Conservation (phyloP, 2,113 vertebrate species). For the Corythoichthys haematopterus region DNA sequence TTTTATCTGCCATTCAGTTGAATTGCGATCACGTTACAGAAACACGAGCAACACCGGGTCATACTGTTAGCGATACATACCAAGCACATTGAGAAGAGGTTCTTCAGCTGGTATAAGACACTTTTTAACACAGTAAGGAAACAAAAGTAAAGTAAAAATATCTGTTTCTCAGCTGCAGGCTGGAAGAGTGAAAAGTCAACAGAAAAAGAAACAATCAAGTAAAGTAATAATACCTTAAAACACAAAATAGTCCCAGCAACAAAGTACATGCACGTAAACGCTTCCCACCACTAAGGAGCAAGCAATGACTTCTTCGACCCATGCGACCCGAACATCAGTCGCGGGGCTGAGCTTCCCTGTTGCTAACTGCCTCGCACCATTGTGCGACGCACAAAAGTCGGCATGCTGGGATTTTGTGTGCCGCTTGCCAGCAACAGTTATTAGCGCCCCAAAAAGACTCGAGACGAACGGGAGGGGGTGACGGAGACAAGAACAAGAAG, state of each 20-base stretch:
- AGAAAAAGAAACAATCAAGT: background rate
- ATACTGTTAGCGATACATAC: too few species aligned
- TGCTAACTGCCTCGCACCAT: background rate
- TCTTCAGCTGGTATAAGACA: too few species aligned
- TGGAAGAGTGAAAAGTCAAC: background rate
- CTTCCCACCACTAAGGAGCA: background rate
- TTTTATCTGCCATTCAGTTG: too few species aligned
- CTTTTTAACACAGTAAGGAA: background rate
- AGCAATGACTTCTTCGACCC: background rate
- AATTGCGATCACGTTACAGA: too few species aligned
- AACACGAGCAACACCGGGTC: too few species aligned
- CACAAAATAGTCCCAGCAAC: background rate
- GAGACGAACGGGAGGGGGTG: background rate
- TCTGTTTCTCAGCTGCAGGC: too few species aligned
- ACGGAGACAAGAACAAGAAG: constrained; percentile 6
- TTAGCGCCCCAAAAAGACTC: constrained; percentile 1
- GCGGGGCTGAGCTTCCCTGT: background rate
- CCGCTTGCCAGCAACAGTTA: background rate
- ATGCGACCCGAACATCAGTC: background rate
- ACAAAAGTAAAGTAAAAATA: too few species aligned
- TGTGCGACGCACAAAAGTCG: constrained; percentile 1
- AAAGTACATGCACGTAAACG: background rate
- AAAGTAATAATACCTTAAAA: background rate
- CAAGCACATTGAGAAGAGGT: too few species aligned
- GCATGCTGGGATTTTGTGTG: background rate